phyloP scores from a whole-genome alignment of 30 jellyfish, hydroid and myxozoan genomes.

The Turritopsis rubra region DNA sequence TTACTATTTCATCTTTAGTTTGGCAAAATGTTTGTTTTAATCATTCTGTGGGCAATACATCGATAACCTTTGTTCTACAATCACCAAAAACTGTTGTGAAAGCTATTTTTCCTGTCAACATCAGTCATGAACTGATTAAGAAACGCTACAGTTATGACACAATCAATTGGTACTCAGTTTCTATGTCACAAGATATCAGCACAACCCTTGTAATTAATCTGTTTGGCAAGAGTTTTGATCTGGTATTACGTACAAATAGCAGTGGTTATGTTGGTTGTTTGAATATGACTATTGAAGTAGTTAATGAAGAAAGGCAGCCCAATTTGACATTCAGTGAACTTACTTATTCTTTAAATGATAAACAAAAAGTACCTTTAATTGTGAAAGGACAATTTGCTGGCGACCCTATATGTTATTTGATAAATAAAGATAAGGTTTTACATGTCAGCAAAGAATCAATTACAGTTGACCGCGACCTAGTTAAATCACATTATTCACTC shows the following conservation, averaged over 20 bases:
- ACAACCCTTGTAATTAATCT: neutral
- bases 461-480: neutral
- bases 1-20: neutral
- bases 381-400: neutral
- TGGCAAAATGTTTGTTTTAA: neutral
- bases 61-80: neutral
- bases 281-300: neutral
- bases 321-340: neutral
- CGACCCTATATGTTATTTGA: neutral
- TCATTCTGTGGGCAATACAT: neutral
- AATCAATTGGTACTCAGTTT: neutral
- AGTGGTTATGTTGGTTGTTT: neutral
- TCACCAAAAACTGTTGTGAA: neutral
- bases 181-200: neutral
- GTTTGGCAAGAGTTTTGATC: neutral
- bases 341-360: neutral
- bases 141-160: neutral
- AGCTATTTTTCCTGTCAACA: neutral
- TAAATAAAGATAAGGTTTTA: neutral
- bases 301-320: neutral
- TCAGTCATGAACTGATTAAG: neutral
- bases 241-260: neutral
- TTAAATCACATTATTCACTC: neutral
- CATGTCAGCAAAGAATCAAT: neutral
- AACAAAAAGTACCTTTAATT: neutral